A percentile compares a stretch with the other conserved stretches of the same genome.
phyloP scores from a whole-genome alignment of 2,797 vertebrate species.

The Chrosomus eos region DNA sequence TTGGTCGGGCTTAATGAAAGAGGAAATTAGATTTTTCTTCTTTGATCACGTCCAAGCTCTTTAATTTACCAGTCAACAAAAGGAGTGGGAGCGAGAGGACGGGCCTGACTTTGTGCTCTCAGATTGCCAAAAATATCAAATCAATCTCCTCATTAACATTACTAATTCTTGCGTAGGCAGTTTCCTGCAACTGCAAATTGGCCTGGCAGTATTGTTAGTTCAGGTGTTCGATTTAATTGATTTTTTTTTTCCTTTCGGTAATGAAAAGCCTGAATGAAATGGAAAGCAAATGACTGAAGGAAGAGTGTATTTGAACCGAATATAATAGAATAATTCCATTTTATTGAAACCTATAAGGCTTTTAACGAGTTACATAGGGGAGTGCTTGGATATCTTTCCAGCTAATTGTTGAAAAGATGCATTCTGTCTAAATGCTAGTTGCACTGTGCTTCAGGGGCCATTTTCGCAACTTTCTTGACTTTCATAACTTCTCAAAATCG shows the following conservation, averaged over 20 bases:
- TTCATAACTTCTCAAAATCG: constrained; percentile 4
- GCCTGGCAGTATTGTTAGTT: constrained; percentile 82
- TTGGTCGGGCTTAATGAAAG: constrained; percentile 64
- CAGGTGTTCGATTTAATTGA: constrained; percentile 83
- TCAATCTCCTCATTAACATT: constrained; percentile 78
- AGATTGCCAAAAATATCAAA: constrained; percentile 77
- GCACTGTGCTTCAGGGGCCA: constrained; percentile 1
- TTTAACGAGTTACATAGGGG: constrained; percentile 22
- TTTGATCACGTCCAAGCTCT: constrained; percentile 72
- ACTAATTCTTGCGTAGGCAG: constrained; percentile 79
- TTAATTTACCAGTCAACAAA: constrained; percentile 77
- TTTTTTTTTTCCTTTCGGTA: constrained; percentile 67
- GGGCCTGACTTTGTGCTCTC: constrained; percentile 68
- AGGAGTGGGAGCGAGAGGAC: constrained; percentile 58
- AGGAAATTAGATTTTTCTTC: constrained; percentile 67
- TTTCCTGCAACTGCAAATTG: constrained; percentile 77
- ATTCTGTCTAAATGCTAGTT: constrained; percentile 28
- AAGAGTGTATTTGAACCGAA: constrained; percentile 59
- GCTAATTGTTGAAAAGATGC: constrained; percentile 39
- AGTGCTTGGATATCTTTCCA: constrained; percentile 14
- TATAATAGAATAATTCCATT: constrained; percentile 38
- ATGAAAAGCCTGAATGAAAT: constrained; percentile 75
- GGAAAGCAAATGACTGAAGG: constrained; percentile 70
- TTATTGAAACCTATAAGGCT: constrained; percentile 16
- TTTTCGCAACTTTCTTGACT: constrained; percentile 22